These are phyloP conservation scores for Podarcis cretensis DNA, from an alignment of 2,113 vertebrate genomes.

Conservation along the genomic window DNA sequence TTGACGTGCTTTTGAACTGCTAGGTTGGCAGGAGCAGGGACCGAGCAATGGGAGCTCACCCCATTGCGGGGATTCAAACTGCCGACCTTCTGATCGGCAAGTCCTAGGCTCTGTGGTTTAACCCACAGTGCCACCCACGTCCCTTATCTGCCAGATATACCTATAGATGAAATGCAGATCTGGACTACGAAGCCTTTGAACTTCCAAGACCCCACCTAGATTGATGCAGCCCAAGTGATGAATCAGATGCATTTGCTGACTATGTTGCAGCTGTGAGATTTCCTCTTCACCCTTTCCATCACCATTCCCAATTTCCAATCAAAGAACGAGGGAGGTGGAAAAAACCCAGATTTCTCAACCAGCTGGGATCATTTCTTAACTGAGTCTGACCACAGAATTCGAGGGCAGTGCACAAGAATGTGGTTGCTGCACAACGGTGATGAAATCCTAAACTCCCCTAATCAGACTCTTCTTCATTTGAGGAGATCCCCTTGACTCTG, in stretches of 20 bases:
- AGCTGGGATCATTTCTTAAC: background rate
- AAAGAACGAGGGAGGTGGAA: too few relatives aligned
- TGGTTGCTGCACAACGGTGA: background rate
- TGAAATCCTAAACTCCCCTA: background rate
- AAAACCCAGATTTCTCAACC: constrained; percentile 10
- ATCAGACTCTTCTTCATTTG: background rate
- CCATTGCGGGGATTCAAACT: too few relatives aligned
- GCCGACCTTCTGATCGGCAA: too few relatives aligned
- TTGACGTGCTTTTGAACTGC: too few relatives aligned
- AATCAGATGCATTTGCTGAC: background rate
- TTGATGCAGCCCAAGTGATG: background rate
- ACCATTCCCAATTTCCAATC: background rate
- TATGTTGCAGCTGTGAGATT: background rate
- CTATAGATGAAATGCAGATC: background rate
- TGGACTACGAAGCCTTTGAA: background rate
- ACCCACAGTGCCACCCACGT: too few relatives aligned
- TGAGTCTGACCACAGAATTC: background rate
- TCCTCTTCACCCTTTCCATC: background rate
- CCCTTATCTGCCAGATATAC: background rate
- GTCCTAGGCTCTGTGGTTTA: too few relatives aligned
- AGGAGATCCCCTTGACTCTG: rapidly evolving
- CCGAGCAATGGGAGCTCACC: too few relatives aligned
- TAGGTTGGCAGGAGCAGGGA: too few relatives aligned
- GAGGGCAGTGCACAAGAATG: background rate
- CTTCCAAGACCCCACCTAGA: background rate